Base-by-base conservation (phyloP, 2,797 vertebrate genomes). In the Anisognathus igniventris region DNA sequence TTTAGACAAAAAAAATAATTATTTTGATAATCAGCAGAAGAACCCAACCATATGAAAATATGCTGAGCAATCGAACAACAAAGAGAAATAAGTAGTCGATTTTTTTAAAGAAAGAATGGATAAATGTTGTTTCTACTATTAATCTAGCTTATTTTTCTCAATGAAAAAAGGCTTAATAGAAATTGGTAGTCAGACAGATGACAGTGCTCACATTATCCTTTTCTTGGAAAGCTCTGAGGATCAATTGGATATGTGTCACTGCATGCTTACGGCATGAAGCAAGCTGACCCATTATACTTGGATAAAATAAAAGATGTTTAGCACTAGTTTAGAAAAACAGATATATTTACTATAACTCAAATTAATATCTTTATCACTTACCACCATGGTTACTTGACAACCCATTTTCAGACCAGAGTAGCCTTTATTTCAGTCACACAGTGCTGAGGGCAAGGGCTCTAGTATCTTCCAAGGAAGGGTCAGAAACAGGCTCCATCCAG, bases 271-370 rank as follows among this genome's bases (percentile, higher is more conserved):
- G 60, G 71, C 90, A 91, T 81, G 88, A 94, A 91, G 82, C 42
- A 83, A 87, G 24, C 42, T 70, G 86, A 92, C 91, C 73, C 51
- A 80, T 80, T 96, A 70, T 57, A 66, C 78, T 75, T 75, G 56
- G 42, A 51, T 66, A 89, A 97, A 97, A 96, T 93, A 90, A 96
- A 96, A 95, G 74, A 92, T 92, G n/a, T 61, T 96, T 94, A 97
- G 76, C 54, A 88, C 40, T 77, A 91, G 50, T 91, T 91, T 87
- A 78, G 87, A 73, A 94, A 95, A 92, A 35, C 45, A 89, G 68
- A 68, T 83, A 91, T 73, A 75, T 90, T 94, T 93, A 85, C 92
- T 91, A 60, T 42, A 91, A 90, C 68, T 96, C 73, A 95, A 94
- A 93, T 93, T 9, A 96, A 24, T 73, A 47, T 87, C 18, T 65